Percentiles rank a stretch among this genome's conserved stretches.
Conservation (phyloP, 2,113 vertebrate genomes). For the Zapus hudsonius region DNA sequence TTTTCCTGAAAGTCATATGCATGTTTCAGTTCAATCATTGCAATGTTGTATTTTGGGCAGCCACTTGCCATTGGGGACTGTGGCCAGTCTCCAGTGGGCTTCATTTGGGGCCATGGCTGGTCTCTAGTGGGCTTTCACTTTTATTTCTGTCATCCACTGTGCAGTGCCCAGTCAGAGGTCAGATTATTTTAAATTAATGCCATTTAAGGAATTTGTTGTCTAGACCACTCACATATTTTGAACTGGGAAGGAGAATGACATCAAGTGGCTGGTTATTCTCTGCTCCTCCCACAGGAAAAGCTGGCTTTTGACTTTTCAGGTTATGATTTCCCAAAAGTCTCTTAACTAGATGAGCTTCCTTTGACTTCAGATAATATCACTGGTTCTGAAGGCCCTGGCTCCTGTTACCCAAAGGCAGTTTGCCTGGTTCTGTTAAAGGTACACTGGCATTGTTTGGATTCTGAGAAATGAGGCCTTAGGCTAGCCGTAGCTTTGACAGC, state of each 20-base stretch:
- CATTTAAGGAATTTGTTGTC: slow-evolving; percentile 88
- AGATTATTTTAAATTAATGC: slow-evolving; percentile 87
- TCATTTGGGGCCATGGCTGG: too few species aligned
- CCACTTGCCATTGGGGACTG: slow-evolving; percentile 79
- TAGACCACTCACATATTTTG: slow-evolving; percentile 82
- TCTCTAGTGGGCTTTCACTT: slow-evolving; percentile 72
- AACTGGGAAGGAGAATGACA: slow-evolving; percentile 80
- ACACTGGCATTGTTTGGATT: neutral
- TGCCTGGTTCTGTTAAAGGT: neutral
- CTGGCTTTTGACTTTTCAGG: neutral
- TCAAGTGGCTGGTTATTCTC: slow-evolving; percentile 79
- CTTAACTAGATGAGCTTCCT: neutral
- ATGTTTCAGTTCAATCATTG: neutral
- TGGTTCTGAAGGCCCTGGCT: neutral
- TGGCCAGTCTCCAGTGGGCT: slow-evolving; percentile 72
- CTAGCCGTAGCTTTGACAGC: neutral
- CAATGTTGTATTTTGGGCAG: slow-evolving; percentile 24
- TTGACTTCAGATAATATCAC: accelerated
- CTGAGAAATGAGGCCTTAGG: neutral
- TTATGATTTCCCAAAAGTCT: neutral
- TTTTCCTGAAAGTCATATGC: neutral
- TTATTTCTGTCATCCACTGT: slow-evolving; percentile 79
- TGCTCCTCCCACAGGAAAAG: neutral
- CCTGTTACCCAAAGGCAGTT: neutral
- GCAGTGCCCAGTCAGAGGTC: slow-evolving; percentile 78